Evolutionary conservation across 2,888 invertebrate genomes (phyloP).

Genomic region (Agrilus mali): DNA sequence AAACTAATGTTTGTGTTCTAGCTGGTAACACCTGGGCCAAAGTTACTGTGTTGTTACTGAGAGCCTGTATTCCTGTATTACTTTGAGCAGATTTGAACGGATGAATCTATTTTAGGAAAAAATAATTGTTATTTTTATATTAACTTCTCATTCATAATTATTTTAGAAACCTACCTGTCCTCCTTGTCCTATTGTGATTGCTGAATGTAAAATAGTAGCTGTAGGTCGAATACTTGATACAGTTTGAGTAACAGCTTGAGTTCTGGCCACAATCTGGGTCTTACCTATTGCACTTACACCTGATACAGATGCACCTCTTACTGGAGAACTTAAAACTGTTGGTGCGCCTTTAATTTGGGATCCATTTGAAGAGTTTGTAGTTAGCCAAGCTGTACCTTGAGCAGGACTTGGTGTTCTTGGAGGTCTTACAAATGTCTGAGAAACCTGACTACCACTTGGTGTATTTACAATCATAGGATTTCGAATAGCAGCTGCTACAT

Average conservation of each 20-base stretch:
- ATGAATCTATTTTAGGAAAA: conserved; percentile 17
- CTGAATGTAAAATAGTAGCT: conserved; percentile 28
- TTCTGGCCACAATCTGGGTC: conserved; percentile 26
- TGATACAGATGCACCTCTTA: conserved; percentile 27
- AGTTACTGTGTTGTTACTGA: conserved; percentile 28
- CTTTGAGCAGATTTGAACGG: conserved; percentile 28
- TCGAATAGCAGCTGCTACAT: conserved; percentile 38
- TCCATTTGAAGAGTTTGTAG: conserved; percentile 27
- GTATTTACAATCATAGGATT: conserved; percentile 30
- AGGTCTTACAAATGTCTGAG: conserved; percentile 28
- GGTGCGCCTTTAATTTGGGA: conserved; percentile 31
- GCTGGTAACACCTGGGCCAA: conserved; percentile 30
- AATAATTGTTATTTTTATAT: not conserved
- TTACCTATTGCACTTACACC: conserved; percentile 18
- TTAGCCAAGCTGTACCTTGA: conserved; percentile 29
- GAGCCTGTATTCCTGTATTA: conserved; percentile 25
- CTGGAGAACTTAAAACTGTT: conserved; percentile 30
- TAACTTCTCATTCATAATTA: not conserved
- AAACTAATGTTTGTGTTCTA: conserved; percentile 32
- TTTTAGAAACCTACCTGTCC: conserved; percentile 21
- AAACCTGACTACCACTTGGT: conserved; percentile 16
- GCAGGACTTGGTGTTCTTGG: conserved; percentile 33
- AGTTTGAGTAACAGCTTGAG: conserved; percentile 23
- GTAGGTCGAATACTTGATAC: conserved; percentile 28
- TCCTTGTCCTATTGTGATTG: conserved; percentile 30